These are phyloP conservation scores for Epinotia bilunana DNA, from an alignment of 2,888 invertebrate species.

Conservation along the genomic window DNA sequence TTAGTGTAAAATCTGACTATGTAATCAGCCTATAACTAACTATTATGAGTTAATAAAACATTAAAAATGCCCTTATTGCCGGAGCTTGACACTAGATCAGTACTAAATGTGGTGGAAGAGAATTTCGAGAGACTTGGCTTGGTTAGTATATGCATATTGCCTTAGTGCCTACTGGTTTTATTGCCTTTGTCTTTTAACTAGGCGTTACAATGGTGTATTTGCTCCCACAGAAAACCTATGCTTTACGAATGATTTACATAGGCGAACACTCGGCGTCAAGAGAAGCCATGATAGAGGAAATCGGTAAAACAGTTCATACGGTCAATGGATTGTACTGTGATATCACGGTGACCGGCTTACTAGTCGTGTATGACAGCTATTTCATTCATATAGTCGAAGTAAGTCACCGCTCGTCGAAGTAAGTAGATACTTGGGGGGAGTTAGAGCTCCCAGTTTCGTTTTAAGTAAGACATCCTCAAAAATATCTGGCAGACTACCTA, in stretches of 20 bases:
- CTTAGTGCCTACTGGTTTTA: neutral
- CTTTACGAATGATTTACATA: conserved; percentile 76
- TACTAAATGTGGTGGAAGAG: conserved; percentile 74
- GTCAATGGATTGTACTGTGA: conserved; percentile 76
- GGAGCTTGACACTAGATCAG: conserved; percentile 65
- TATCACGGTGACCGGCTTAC: conserved; percentile 72
- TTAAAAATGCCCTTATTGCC: conserved; percentile 58
- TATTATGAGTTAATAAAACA: neutral
- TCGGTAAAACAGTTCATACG: conserved; percentile 61
- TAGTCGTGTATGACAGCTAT: conserved; percentile 79
- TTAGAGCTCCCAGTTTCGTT: too few relatives aligned
- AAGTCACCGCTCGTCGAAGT: conserved; percentile 15
- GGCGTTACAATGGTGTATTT: neutral
- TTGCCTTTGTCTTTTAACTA: neutral
- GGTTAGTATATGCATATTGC: conserved; percentile 59
- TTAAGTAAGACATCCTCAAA: too few relatives aligned
- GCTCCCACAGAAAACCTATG: conserved; percentile 74
- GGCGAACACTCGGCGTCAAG: conserved; percentile 73
- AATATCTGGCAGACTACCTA: too few relatives aligned
- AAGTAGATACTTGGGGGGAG: conserved; percentile 47
- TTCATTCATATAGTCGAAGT: conserved; percentile 83
- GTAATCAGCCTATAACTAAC: conserved; percentile 1
- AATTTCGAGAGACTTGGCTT: conserved; percentile 67
- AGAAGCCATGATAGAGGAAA: conserved; percentile 65
- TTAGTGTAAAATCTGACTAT: conserved; percentile 5